Evolutionary conservation across 1,140 invertebrate species (phyloP), one percentile per base, ranked within the genome.

Genomic region (Geopemphigus sp.): DNA sequence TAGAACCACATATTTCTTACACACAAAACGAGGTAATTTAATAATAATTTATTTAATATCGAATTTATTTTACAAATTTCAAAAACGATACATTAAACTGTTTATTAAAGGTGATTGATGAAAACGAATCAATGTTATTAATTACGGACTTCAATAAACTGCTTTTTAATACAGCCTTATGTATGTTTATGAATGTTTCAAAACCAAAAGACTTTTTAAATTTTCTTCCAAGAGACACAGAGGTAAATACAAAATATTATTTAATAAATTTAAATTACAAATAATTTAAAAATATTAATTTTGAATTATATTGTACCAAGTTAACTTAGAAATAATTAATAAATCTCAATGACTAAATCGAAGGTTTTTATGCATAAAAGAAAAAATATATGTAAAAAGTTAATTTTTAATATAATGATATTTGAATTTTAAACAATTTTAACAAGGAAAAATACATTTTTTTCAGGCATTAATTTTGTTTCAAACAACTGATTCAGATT

Each of bases 391-490:
- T 59, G 15, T 29, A 11, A 66, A 66, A 64, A 8, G 3, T 47
- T 47, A n/a, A 32, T 19, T 3, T 63, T 63, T 29, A 5, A 63
- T 22, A 22, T 47, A 47, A 14, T n/a, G 11, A 64, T 22, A 64
- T 0, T 70, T 29, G 15, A 70, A 68, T 14, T 45, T 32, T 1
- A 63, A 63, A n/a, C 61, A 61, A 14, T 29, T 26, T 0, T 29
- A 61, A 24, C 10, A 1, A 12, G 12, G 14, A 50, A 50, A 12
- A 12, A 39, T 54, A 19, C 39, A 2, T 59, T 22, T 59, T 57
- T 78, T 78, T 26, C 74, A 78, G 74, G 74, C 74, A 50, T 50
- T 78, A 61, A 50, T 78, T 29, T 61, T 78, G 22, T 78, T 47
- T 61, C 74, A 78, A 63, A 78, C 56, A 47, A 78, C 22, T n/a